These are phyloP conservation scores for Edolisoma coerulescens DNA, from an alignment of 2,113 vertebrate genomes.

Conservation along the genomic window DNA sequence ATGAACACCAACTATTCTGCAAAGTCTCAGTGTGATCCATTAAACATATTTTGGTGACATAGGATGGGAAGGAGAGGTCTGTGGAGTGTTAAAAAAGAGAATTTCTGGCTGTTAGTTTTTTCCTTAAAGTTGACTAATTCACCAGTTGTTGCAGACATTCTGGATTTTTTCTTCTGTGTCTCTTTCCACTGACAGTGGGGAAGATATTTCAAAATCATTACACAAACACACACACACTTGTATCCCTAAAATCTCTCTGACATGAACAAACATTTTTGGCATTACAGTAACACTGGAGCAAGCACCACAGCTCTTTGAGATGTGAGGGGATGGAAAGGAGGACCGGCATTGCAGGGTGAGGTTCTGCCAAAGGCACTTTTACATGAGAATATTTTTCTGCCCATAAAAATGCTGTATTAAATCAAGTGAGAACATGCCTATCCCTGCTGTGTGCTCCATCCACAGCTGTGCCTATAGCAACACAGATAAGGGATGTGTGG, in stretches of 20 bases:
- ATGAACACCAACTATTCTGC: not conserved
- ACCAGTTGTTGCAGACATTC: not conserved
- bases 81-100: not conserved
- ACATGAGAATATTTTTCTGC: not conserved
- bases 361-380: conserved; percentile 1
- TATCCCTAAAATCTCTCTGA: not conserved
- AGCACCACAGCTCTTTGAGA: not conserved
- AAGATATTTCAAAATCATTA: not conserved
- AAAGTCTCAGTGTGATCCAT: not conserved
- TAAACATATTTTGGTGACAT: not conserved
- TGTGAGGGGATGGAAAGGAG: not conserved
- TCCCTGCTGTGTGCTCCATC: not conserved
- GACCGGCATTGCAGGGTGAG: not conserved
- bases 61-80: not conserved
- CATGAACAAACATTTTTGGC: not conserved
- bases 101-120: not conserved
- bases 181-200: not conserved
- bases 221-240: not conserved
- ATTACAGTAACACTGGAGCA: not conserved
- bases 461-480: not conserved
- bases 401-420: not conserved
- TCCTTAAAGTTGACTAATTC: not conserved
- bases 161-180: not conserved
- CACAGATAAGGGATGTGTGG: not conserved
- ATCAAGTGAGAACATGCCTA: not conserved